phyloP scores from a whole-genome alignment of 2,113 vertebrate genomes.

The Balaenoptera acutorostrata region DNA sequence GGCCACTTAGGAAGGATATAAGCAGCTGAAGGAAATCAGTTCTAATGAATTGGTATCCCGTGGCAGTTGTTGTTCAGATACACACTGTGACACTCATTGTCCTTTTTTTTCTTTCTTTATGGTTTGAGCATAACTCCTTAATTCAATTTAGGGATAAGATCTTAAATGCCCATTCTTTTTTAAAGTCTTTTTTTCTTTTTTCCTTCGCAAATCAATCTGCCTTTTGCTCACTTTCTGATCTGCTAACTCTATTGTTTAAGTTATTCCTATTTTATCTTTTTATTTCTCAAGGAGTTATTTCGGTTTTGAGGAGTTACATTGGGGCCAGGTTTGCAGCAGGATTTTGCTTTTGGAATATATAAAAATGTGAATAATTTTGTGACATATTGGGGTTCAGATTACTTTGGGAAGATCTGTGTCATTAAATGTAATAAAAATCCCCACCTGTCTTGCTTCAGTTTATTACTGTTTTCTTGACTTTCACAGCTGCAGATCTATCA shows the following conservation, averaged over 20 bases:
- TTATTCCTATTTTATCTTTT: slow-evolving; percentile 21
- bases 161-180: neutral
- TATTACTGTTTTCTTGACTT: slow-evolving; percentile 16
- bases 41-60: neutral
- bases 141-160: neutral
- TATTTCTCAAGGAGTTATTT: slow-evolving; percentile 22
- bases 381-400: neutral
- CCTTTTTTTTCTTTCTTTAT: neutral
- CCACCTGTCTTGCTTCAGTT: neutral
- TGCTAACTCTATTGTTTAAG: neutral
- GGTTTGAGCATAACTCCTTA: neutral
- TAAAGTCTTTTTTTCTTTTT: neutral
- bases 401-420: neutral
- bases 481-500: neutral
- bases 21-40: neutral
- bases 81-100: neutral
- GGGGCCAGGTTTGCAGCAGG: neutral
- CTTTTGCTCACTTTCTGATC: neutral
- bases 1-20: neutral
- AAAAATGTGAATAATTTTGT: neutral
- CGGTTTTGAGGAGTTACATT: neutral
- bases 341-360: slow-evolving; percentile 18
- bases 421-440: slow-evolving; percentile 18
- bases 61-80: neutral
- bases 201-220: neutral